Evolutionary conservation across 2,888 invertebrate species (phyloP), one percentile per base, ranked within the genome.

Genomic region (Tupiocoris notatus): DNA sequence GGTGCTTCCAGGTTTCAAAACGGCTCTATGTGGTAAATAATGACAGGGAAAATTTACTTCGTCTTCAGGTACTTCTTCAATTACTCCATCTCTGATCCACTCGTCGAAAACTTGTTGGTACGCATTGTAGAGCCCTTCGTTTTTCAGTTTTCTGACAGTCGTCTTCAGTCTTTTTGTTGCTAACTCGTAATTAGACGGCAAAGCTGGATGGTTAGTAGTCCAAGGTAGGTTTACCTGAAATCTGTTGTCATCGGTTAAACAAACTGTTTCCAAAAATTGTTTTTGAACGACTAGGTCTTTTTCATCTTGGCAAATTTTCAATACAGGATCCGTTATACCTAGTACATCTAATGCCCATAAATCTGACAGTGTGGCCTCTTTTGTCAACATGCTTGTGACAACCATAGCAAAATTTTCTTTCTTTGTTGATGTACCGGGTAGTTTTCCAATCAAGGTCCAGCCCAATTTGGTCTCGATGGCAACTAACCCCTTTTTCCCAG

Each of bases 221-320:
- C 82, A 83, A 7, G 83, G 83, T 6, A 83, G 77, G 23, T 76
- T 56, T 1, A 83, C 82, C 68, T 81, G 81, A 78, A 82, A 84
- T 1, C 83, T 78, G 6, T 81, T 81, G 7, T 82, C 80, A 1
- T 78, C 61, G 58, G 81, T 80, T 0, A 80, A 59, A 0, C 2
- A 68, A 1, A 83, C 81, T 0, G 82, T 83, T 7, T 79, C 25
- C 1, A 64, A 20, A 76, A 80, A 80, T 16, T 79, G 62, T 59
- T 73, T 23, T n/a, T 61, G 21, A 0, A 67, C 61, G 0, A 61
- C 74, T 7, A 64, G 76, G n/a, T 59, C 64, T 18, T 25, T 74
- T 16, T 64, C 23, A 16, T 61, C 56, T 20, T 22, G 17, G n/a
- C 1, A 24, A 21, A 22, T 68, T n/a, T 71, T 63, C 9, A 64